Evolutionary conservation across 2,888 invertebrate genomes (phyloP), one percentile per base, ranked within the genome.

Genomic region (Andricus quercusramuli): DNA sequence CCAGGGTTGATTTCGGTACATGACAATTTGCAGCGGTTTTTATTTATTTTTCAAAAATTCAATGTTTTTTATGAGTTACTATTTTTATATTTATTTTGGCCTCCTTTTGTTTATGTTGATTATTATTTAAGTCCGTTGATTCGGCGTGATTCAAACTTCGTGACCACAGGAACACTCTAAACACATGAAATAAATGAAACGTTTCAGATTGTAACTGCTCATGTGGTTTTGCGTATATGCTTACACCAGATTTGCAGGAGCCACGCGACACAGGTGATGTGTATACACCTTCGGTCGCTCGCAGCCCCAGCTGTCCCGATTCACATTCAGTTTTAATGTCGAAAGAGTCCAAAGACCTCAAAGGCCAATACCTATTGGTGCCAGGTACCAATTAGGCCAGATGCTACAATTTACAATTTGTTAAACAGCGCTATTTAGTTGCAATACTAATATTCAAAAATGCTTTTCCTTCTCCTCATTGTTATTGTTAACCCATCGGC

Each of bases 361-460:
- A 94, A 92, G 94, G 94, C 90, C 94, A 94, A 84, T 94, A 94
- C 92, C 93, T 94, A 88, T 93, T 94, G 86, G 93, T 94, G 91
- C 94, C 94, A 94, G 94, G 94, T 94, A 93, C 93, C 93, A 89
- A 81, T 87, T 90, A 90, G 89, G 90, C 90, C 90, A 92, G 89
- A 85, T 78, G 88, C 87, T 84, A 83, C 68, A 56, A 20, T 56
- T 3, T 3, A n/a, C n/a, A n/a, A 8, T n/a, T 56, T n/a, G 9
- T n/a, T 3, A 56, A 56, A 17, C 56, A 3, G 11, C 11, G 56
- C n/a, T 56, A 56, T 22, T n/a, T 22, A n/a, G 56, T 56, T 56
- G 20, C n/a, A n/a, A n/a, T 56, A 56, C 56, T 56, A 56, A n/a
- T 9, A 56, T n/a, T 51, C 32, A n/a, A 56, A 56, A 9, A n/a